Base-by-base conservation (phyloP, 2,888 invertebrate genomes). In the Mimachlamys varia region DNA sequence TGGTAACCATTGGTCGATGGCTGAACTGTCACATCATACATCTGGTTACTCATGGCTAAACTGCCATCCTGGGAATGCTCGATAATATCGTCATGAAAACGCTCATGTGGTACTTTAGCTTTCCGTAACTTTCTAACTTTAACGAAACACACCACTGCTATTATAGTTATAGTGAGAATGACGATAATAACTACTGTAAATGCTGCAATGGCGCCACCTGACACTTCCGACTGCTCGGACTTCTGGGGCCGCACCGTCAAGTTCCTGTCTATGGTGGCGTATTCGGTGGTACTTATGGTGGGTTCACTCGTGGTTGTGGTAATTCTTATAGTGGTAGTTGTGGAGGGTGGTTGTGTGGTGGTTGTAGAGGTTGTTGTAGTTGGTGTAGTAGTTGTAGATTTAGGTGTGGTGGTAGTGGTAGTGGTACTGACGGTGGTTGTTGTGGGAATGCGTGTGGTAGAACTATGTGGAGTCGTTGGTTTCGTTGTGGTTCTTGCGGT, bases 41-140 rank as follows among this genome's bases (percentile, higher is more conserved):
- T 90, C 89, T 94, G 94, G 91, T 95, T 95, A 50, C 94, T 93
- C 87, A 94, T 94, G 37, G 93, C 92, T 15, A 95, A 90, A 87
- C 94, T 94, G 3, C 95, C 95, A 89, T 95, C 95, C 12, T 91
- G 89, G 37, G 93, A 93, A 58, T 93, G 92, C 58, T 93, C 93
- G 22, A 95, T 93, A n/a, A 94, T 92, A 38, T 94, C 94, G 89
- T 94, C 93, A 90, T 94, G 93, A 92, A 95, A 95, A 58, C 94
- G 93, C 89, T 95, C 94, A 87, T 94, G 94, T 12, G 93, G 93
- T 90, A 94, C 93, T 55, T 92, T 90, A 33, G 89, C 88, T 88
- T 93, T 94, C 38, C 89, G 91, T 27, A 90, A 76, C n/a, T 91
- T 89, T 55, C 93, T 92, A 7, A 89, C 89, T 87, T 92, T 92